A percentile compares a stretch with the other conserved stretches of the same genome.
These are phyloP conservation scores for Dromius quadrimaculatus DNA, from an alignment of 2,888 invertebrate genomes.

Conservation along the genomic window DNA sequence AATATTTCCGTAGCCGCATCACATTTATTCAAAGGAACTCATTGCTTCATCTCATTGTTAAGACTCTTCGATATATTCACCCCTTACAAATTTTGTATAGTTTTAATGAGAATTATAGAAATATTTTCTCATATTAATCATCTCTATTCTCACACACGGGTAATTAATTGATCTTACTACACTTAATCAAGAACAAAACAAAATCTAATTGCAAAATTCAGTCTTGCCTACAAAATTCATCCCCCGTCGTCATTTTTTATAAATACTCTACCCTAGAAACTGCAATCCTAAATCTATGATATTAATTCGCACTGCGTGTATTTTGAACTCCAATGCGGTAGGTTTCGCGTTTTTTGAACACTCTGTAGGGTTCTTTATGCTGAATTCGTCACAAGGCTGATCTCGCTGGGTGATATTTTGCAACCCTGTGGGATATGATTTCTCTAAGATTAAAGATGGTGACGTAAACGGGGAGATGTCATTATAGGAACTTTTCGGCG, in stretches of 20 bases:
- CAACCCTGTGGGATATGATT: background rate
- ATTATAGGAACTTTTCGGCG: background rate
- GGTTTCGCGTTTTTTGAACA: background rate
- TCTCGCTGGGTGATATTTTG: background rate
- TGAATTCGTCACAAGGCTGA: background rate
- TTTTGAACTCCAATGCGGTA: slow-evolving; percentile 4
- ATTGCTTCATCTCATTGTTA: no score
- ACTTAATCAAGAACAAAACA: slow-evolving; percentile 1
- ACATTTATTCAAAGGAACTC: no score
- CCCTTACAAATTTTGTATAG: no score
- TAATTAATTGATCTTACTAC: background rate
- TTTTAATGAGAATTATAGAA: no score
- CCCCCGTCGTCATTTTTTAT: background rate
- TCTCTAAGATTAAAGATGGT: background rate
- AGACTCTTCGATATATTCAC: no score
- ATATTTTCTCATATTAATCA: no score
- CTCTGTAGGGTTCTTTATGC: background rate
- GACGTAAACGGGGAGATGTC: slow-evolving; percentile 2
- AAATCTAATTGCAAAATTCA: background rate
- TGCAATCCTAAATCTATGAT: background rate
- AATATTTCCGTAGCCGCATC: no score
- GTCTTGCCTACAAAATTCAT: background rate
- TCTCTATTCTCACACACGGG: no score
- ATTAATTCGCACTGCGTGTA: slow-evolving; percentile 5
- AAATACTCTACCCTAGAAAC: background rate